phyloP scores from a whole-genome alignment of 2,113 vertebrate genomes.

The Pelodiscus sinensis region DNA sequence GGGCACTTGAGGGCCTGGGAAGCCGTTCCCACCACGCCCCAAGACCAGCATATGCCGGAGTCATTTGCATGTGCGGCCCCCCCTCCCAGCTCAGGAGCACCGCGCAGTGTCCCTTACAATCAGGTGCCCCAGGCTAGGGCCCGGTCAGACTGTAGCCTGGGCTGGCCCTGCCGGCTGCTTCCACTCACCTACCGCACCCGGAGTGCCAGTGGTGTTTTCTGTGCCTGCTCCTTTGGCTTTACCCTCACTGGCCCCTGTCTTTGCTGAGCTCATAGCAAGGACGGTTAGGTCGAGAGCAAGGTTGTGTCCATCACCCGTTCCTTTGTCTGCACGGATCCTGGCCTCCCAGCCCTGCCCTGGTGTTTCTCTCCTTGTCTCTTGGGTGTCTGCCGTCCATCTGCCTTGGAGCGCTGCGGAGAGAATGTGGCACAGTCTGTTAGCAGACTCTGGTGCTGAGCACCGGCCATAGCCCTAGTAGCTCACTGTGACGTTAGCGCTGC shows the following conservation, averaged over 20 bases:
- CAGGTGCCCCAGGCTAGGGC: no score
- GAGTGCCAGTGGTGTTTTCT: not conserved
- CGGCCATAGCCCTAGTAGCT: no score
- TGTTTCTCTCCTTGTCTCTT: not conserved
- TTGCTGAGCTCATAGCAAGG: not conserved
- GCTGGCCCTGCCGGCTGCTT: no score
- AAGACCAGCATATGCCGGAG: no score
- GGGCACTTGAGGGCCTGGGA: no score
- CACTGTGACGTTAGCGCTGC: no score
- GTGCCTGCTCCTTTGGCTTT: not conserved
- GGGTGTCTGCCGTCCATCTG: not conserved
- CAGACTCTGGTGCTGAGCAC: no score
- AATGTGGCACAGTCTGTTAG: not conserved
- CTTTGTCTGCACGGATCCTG: not conserved
- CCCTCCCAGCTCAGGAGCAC: no score
- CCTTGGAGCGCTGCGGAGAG: not conserved
- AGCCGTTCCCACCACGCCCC: no score
- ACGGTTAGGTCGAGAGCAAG: not conserved
- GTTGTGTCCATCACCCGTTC: not conserved
- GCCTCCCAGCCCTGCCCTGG: not conserved
- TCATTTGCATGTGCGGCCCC: no score
- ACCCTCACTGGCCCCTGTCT: not conserved
- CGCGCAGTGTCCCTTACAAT: no score
- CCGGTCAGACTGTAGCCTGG: no score
- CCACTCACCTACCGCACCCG: not conserved